Evolutionary conservation across 2,888 invertebrate genomes (phyloP), one percentile per base, ranked within the genome.

Genomic region (Phaedon cochleariae): DNA sequence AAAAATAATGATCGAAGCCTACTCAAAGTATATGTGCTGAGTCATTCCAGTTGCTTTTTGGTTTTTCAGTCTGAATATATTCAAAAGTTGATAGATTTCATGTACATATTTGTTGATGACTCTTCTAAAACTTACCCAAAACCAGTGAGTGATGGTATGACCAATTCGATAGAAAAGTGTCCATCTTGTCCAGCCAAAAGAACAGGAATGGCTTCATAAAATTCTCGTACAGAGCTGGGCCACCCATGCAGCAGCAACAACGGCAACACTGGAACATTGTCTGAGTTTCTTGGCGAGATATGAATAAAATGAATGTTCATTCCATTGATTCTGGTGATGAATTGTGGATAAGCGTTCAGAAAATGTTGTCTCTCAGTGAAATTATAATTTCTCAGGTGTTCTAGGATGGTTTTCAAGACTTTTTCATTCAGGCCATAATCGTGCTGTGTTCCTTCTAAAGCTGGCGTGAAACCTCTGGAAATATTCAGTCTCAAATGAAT

Each of bases 161-260:
- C 69, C 12, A 73, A 49, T 59, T 75, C 73, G 34, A 71, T 71
- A 22, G 68, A 65, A 17, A 68, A 62, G 45, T 70, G 21, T 5
- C 54, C 31, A 12, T 55, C 60, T 7, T 52, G 29, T 54, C 67
- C 65, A 18, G 51, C 59, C 5, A 48, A 62, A 10, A 75, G 48
- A 10, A 58, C 15, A 1, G 68, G 65, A 15, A 74, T 68, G 6
- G 71, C 59, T 57, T 74, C 89, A 76, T 91, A 90, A 82, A 94
- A 95, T 83, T 96, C 95, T 12, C 89, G 85, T 2, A 94, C 86
- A 0, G 92, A 93, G 0, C 95, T 94, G 0, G 95, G 95, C 96
- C 96, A 96, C 45, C 96, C 96, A 79, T 96, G 95, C 15, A 92
- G 82, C 51, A 96, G 74, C 1, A 93, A 82, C 0, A 94, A 76